phyloP scores from a whole-genome alignment of 1,140 invertebrate genomes.

The Aricia agestis region DNA sequence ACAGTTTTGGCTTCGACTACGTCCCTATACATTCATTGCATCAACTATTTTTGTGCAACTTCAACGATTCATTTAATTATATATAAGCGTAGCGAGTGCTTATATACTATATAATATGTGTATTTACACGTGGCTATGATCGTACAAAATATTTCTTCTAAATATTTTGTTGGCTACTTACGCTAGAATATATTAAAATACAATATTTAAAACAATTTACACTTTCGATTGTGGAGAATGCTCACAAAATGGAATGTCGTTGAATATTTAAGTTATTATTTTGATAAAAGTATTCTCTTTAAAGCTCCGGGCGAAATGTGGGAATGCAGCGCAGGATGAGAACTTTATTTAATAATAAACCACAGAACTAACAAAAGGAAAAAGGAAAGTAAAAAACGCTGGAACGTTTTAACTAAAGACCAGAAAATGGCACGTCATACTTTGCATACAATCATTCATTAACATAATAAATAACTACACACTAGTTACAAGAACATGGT shows the following conservation, averaged over 20 bases:
- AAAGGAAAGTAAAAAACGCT: neutral
- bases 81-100: slow-evolving; percentile 57
- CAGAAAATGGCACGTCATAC: neutral
- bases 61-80: slow-evolving; percentile 34
- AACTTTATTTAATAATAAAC: neutral
- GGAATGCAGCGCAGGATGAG: neutral
- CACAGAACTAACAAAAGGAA: neutral
- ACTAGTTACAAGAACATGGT: neutral
- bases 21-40: slow-evolving; percentile 45
- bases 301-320: neutral
- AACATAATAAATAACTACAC: neutral
- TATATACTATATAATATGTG: slow-evolving; percentile 34
- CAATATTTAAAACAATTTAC: slow-evolving; percentile 41
- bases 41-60: slow-evolving; percentile 42
- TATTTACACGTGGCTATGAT: slow-evolving; percentile 43
- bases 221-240: slow-evolving; percentile 20
- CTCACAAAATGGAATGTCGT: neutral
- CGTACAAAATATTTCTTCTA: slow-evolving; percentile 62
- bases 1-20: slow-evolving; percentile 46
- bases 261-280: neutral
- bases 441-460: neutral
- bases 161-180: slow-evolving; percentile 53
- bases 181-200: slow-evolving; percentile 42
- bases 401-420: neutral
- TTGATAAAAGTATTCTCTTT: neutral